Conservation (phyloP, 1,140 invertebrate species). For the Brachionus calyciflorus region DNA sequence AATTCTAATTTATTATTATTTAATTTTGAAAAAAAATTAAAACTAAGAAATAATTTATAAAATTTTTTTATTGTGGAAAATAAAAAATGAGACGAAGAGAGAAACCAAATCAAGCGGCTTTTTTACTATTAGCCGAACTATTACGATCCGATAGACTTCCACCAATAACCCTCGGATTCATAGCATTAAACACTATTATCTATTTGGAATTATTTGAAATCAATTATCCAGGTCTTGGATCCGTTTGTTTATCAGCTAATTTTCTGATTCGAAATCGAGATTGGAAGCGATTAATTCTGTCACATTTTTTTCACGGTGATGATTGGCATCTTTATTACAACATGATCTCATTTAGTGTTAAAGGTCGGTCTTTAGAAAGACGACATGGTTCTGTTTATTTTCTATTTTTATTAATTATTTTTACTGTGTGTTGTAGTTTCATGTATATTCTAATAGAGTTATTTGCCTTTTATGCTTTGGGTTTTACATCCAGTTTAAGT, state of each 20-base stretch:
- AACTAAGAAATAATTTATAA: too few relatives aligned
- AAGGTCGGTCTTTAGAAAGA: constrained; percentile 65
- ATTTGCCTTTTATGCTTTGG: constrained; percentile 51
- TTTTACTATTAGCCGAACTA: constrained; percentile 8
- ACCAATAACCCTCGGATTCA: constrained; percentile 23
- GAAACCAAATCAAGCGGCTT: constrained; percentile 37
- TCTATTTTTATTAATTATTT: constrained; percentile 63
- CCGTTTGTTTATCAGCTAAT: constrained; percentile 34
- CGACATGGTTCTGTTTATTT: constrained; percentile 66
- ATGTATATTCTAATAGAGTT: constrained; percentile 63
- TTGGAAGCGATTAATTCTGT: constrained; percentile 66
- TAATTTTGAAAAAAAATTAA: too few relatives aligned
- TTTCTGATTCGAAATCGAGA: constrained; percentile 58
- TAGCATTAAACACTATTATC: constrained; percentile 18
- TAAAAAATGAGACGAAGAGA: constrained; percentile 44
- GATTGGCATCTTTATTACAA: constrained; percentile 75
- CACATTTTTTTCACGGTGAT: constrained; percentile 68
- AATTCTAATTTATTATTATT: too few relatives aligned
- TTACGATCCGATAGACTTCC: not conserved
- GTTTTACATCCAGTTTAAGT: constrained; percentile 47
- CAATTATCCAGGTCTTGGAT: not conserved
- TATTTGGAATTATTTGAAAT: constrained; percentile 36
- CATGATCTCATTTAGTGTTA: constrained; percentile 70
- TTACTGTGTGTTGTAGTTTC: constrained; percentile 64
- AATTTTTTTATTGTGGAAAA: too few relatives aligned